phyloP scores from a whole-genome alignment of 64 coral and sea anemone genomes.

The Pachyseris speciosa region DNA sequence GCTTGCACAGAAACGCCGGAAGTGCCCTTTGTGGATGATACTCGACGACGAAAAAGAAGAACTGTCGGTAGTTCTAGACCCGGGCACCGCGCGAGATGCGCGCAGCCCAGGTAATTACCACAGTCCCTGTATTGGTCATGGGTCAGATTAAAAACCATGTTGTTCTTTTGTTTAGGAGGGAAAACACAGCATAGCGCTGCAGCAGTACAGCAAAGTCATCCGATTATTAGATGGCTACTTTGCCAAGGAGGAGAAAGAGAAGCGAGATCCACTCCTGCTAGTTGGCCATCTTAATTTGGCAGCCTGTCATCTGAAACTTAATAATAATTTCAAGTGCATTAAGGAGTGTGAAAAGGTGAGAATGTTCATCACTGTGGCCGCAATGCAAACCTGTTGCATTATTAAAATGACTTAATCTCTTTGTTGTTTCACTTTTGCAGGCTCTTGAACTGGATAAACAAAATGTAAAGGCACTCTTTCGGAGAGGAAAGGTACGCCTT shows the following conservation, averaged over 20 bases:
- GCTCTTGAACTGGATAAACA: constrained; percentile 76
- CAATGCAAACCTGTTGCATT: too few species aligned
- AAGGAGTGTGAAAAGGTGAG: constrained; percentile 82
- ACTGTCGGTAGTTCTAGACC: too few species aligned
- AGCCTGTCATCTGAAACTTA: constrained; percentile 80
- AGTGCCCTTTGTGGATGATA: too few species aligned
- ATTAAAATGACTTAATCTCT: too few species aligned
- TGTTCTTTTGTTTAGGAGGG: constrained; percentile 53
- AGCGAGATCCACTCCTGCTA: constrained; percentile 52
- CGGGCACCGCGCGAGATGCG: too few species aligned
- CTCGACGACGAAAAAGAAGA: too few species aligned
- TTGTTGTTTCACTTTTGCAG: constrained; percentile 21
- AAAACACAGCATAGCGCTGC: constrained; percentile 67
- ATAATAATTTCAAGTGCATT: constrained; percentile 79
- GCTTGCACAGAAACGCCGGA: too few species aligned
- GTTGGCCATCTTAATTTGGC: constrained; percentile 89
- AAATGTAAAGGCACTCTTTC: constrained; percentile 82
- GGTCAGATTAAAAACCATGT: neutral
- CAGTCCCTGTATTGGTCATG: too few species aligned
- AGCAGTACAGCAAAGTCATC: constrained; percentile 68
- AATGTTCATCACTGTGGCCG: neutral
- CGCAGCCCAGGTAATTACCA: too few species aligned
- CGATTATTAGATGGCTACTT: constrained; percentile 79
- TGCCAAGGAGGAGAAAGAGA: constrained; percentile 62
- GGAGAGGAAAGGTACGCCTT: constrained; percentile 73